Conservation (phyloP, 2,888 invertebrate genomes). For the Plagiodera versicolora region DNA sequence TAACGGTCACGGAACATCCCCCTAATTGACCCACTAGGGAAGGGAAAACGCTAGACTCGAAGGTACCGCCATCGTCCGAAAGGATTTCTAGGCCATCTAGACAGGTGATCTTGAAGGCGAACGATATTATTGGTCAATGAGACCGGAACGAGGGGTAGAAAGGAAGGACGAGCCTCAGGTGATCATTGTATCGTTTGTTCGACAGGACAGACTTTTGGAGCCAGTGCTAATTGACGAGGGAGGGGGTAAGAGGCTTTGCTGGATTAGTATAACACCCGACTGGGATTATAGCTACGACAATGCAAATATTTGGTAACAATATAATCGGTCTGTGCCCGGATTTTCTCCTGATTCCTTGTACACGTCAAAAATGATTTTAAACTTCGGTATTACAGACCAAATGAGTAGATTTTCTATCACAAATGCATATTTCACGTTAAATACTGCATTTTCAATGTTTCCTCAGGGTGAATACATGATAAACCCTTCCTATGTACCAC, state of each 20-base stretch:
- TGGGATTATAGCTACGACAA: not conserved
- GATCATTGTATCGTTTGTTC: constrained; percentile 19
- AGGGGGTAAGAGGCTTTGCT: not conserved
- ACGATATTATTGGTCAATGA: constrained; percentile 6
- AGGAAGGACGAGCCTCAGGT: constrained; percentile 18
- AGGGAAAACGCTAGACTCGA: not conserved
- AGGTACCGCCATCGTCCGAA: not conserved
- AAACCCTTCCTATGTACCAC: too few relatives aligned
- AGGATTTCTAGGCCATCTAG: not conserved
- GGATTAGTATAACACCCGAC: not conserved
- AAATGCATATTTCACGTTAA: too few relatives aligned
- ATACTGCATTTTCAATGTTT: too few relatives aligned
- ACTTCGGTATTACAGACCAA: too few relatives aligned
- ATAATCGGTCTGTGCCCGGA: too few relatives aligned
- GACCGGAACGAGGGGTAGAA: constrained; percentile 6
- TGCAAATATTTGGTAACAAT: too few relatives aligned
- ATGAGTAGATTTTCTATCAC: too few relatives aligned
- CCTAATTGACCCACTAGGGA: not conserved
- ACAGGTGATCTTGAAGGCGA: constrained; percentile 13
- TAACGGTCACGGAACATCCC: not conserved
- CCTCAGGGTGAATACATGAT: too few relatives aligned
- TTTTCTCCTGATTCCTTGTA: too few relatives aligned
- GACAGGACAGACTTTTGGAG: constrained; percentile 1
- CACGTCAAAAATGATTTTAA: too few relatives aligned
- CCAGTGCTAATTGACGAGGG: constrained; percentile 1